Evolutionary conservation across 2,888 invertebrate genomes (phyloP), one percentile per base, ranked within the genome.

Genomic region (Hololepta plana): DNA sequence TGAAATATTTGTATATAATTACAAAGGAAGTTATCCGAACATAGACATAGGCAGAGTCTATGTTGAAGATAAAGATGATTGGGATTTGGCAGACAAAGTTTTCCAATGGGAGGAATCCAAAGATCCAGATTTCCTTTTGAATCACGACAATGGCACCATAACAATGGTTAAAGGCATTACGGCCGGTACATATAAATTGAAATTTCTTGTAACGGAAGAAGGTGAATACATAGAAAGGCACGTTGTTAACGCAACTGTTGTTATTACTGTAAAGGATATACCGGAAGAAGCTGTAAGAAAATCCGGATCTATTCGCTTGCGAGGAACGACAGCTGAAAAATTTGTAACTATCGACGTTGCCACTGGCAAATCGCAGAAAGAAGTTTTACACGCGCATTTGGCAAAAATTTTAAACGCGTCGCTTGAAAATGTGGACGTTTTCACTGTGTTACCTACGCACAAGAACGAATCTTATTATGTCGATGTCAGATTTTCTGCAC

Each of bases 1-100:
- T 47, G 67, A 75, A 33, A 88, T 96, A 40, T 84, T 88, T 46
- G 85, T 96, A 2, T 95, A 95, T 54, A 90, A 88, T 47, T 96
- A 90, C 49, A 79, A 76, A 67, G 77, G 74, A 57, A 38, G 40
- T 14, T 9, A 21, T 0, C 79, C 76, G 1, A 71, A 77, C 35
- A 77, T 77, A 0, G 72, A 76, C 37, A 87, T 96, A 30, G 96
- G 96, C 0, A 64, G 85, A 1, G 87, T 88, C 1, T 96, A 80
- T 56, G 95, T 95, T 0, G 71, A 82, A 21, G 96, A 98, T 55
- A 68, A 72, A 0, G 98, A 98, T 46, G 96, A 96, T 49, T 96
- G 95, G 95, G 96, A 98, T 53, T 55, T 90, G 24, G 72, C 71
- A 0, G 91, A 96, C 53, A 98, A 98, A 56, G 56, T 64, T 8